Base-by-base conservation (phyloP, 2,797 vertebrate genomes). In the Falco peregrinus region DNA sequence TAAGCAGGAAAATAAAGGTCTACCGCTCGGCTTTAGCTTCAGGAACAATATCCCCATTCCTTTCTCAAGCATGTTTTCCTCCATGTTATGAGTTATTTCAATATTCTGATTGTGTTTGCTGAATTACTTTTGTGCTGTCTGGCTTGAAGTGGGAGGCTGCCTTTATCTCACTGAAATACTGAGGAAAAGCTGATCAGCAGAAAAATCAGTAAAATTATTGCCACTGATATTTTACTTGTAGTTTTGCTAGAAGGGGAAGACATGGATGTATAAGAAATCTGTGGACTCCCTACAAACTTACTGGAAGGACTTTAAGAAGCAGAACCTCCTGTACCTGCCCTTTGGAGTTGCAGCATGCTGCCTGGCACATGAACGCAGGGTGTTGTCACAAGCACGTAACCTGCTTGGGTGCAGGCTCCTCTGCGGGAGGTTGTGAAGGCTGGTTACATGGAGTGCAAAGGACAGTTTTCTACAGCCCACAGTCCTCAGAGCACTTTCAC, bases 11-110 rank as follows among this genome's bases (percentile, higher is more conserved):
- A 20, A 48, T 10, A 35, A 41, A 54, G 9, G 4, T 7, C 71
- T 48, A 18, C 41, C 17, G 0, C 41, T 28, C 25, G 4, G 8
- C 10, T 48, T 41, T 48, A 43, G 17, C 20, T 33, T 24, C 54
- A 29, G 56, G 41, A 91, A 54, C 13, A 41, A 18, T 2, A 5
- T 25, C 22, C 26, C 33, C 2, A 0, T 48, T 61, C 35, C 28
- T 45, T 67, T 29, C 61, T 68, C 7, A 2, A 41, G 39, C 25
- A 31, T 0, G 0, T 10, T 59, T 6, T 2, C 16, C 25, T n/a
- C 69, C 29, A 13, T 5, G 1, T 11, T 31, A 22, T 4, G 12
- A 8, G 16, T 79, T 48, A 17, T 35, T 61, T 28, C 48, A 33
- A 4, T 20, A 28, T 18, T n/a, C 22, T 6, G 0, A 2, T 21